phyloP scores from a whole-genome alignment of 2,888 invertebrate species.

The Acrobasis consociella region DNA sequence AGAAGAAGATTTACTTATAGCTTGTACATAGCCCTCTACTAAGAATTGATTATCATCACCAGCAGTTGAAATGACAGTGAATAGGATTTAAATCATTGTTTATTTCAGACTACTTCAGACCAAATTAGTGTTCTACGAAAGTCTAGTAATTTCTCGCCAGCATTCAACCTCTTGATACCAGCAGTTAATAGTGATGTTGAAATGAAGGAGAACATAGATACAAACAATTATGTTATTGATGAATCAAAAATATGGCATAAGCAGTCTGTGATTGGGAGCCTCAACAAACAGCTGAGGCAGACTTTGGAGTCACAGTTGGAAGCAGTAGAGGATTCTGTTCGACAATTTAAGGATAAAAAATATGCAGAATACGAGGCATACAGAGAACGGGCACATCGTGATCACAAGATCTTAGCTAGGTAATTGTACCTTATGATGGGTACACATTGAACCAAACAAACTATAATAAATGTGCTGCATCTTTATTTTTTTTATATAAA shows the following conservation, averaged over 20 bases:
- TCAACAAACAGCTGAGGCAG: conserved; percentile 86
- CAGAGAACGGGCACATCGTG: conserved; percentile 87
- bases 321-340: conserved; percentile 88
- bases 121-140: conserved; percentile 83
- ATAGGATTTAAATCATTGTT: neutral
- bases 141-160: conserved; percentile 86
- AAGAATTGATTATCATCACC: too few relatives aligned
- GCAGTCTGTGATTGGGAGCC: conserved; percentile 80
- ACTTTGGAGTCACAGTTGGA: conserved; percentile 87
- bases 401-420: conserved; percentile 86
- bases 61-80: neutral
- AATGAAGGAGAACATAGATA: conserved; percentile 75
- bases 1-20: too few relatives aligned
- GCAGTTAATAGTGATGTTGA: conserved; percentile 77
- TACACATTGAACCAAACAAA: too few relatives aligned
- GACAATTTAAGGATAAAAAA: conserved; percentile 88
- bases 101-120: conserved; percentile 81
- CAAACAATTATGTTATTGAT: conserved; percentile 60
- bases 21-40: too few relatives aligned
- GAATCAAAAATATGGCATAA: conserved; percentile 71
- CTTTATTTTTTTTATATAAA: too few relatives aligned
- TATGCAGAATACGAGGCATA: conserved; percentile 88
- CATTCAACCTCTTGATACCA: conserved; percentile 87
- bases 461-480: too few relatives aligned
- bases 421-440: conserved; percentile 41